Evolutionary conservation across 2,888 invertebrate genomes (phyloP).

Genomic region (Cataglyphis cursor): DNA sequence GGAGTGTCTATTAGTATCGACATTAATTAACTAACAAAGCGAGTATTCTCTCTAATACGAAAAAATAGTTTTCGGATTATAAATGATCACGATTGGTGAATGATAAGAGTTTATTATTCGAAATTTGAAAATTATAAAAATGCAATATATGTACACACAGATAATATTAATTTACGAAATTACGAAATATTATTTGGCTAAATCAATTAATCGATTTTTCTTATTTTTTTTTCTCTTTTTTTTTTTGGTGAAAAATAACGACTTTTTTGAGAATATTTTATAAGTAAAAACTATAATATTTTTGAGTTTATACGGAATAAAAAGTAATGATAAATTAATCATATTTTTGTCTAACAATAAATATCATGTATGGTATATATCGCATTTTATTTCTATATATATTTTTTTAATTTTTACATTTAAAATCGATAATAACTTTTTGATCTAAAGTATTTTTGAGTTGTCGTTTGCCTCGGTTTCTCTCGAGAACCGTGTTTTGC

Average conservation of each 20-base stretch:
- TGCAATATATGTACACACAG: not conserved
- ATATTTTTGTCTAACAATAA: not conserved
- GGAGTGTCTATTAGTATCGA: not conserved
- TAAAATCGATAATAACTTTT: not conserved
- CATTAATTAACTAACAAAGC: not conserved
- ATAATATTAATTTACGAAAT: constrained; percentile 10
- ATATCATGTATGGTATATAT: not conserved
- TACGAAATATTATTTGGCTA: not conserved
- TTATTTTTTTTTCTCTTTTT: too few relatives aligned
- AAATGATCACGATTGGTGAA: not conserved
- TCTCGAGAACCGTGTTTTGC: constrained; percentile 3
- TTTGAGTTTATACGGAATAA: not conserved
- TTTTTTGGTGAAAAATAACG: not conserved
- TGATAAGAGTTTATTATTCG: not conserved
- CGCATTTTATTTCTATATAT: not conserved
- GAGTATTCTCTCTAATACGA: not conserved
- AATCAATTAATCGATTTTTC: too few relatives aligned
- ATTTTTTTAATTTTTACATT: not conserved
- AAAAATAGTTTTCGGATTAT: not conserved
- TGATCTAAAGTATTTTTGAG: not conserved
- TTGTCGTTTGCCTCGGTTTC: constrained; percentile 1
- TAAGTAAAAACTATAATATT: not conserved
- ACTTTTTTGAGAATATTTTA: not conserved
- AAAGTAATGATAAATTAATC: not conserved
- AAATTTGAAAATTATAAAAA: not conserved